phyloP scores from a whole-genome alignment of 2,888 invertebrate genomes.

The Drosophila vallismaia region DNA sequence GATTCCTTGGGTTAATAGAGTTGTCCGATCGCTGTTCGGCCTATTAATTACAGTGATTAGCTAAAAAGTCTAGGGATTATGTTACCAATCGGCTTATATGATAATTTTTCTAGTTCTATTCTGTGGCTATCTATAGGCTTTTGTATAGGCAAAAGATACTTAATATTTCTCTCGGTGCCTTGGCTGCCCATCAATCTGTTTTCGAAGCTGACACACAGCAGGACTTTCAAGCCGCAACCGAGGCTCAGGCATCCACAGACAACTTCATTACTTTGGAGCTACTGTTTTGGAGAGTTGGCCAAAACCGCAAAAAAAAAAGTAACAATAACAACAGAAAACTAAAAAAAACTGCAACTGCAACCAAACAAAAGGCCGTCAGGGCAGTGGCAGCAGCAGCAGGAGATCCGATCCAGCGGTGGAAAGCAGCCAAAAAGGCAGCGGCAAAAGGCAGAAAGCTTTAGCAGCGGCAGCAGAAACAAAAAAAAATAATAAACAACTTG shows the following conservation, averaged over 20 bases:
- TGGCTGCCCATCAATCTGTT: slow-evolving; percentile 24
- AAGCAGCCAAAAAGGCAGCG: slow-evolving; percentile 34
- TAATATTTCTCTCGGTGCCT: slow-evolving; percentile 5
- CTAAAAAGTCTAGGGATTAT: slow-evolving; percentile 36
- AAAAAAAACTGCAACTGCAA: slow-evolving; percentile 32
- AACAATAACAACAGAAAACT: slow-evolving; percentile 42
- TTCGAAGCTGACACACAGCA: slow-evolving; percentile 40
- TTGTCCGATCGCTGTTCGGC: slow-evolving; percentile 38
- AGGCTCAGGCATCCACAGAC: slow-evolving; percentile 52
- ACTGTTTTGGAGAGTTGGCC: slow-evolving; percentile 60
- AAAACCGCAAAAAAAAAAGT: slow-evolving; percentile 60
- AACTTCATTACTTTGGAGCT: slow-evolving; percentile 74
- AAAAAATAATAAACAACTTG: slow-evolving; percentile 42
- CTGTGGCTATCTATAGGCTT: slow-evolving; percentile 8
- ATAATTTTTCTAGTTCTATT: slow-evolving; percentile 43
- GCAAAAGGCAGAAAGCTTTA: slow-evolving; percentile 41
- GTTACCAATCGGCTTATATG: slow-evolving; percentile 49
- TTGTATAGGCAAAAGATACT: neutral
- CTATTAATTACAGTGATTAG: slow-evolving; percentile 53
- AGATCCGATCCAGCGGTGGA: slow-evolving; percentile 31
- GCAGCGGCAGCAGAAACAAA: slow-evolving; percentile 18
- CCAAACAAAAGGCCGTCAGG: slow-evolving; percentile 28
- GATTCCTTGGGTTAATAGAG: slow-evolving; percentile 58
- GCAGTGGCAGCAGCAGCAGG: slow-evolving; percentile 42
- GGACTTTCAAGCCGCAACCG: slow-evolving; percentile 15